Conservation (phyloP, 2,797 vertebrate genomes). For the Miichthys miiuy region DNA sequence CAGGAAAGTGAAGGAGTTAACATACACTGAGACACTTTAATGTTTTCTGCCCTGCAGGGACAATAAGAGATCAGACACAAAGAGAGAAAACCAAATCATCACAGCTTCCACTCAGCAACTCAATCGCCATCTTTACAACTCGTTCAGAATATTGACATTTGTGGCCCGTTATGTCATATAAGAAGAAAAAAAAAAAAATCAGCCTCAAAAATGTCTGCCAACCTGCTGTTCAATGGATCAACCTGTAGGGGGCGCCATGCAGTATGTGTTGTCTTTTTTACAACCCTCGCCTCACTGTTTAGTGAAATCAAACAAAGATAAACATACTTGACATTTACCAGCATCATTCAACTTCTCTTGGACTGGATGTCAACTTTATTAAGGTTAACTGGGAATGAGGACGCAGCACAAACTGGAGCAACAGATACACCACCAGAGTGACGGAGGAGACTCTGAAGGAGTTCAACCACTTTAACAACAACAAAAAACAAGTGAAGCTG, state of each 20-base stretch:
- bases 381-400: no score
- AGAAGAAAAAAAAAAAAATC: not conserved
- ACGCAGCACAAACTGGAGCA: no score
- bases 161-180: not conserved
- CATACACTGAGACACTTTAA: conserved; percentile 13
- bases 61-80: conserved; percentile 31
- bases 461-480: no score
- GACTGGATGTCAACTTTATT: no score
- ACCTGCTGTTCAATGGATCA: not conserved
- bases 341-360: no score
- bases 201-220: not conserved
- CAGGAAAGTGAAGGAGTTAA: conserved; percentile 49
- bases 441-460: no score
- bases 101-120: conserved; percentile 16
- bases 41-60: conserved; percentile 44
- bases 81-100: conserved; percentile 42
- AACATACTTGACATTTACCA: no score
- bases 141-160: conserved; percentile 15
- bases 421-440: no score
- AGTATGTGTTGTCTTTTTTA: no score
- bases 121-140: conserved; percentile 25
- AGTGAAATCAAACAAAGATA: no score
- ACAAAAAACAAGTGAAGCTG: no score
- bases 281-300: no score
- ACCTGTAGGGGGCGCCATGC: not conserved